Base-by-base conservation (phyloP, 1,140 invertebrate species). In the Zophobas atratus region DNA sequence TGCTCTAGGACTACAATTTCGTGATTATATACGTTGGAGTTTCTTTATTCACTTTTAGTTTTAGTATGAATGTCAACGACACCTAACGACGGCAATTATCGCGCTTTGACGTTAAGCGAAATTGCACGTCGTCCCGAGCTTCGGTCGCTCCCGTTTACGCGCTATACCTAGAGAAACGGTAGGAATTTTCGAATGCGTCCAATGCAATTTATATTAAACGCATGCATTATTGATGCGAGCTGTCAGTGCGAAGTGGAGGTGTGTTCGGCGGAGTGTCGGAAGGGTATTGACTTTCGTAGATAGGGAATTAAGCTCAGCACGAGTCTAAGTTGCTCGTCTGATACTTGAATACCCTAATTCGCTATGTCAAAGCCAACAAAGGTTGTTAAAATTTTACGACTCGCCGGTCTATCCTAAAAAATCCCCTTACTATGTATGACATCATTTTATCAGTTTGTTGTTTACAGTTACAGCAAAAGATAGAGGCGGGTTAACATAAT, bases 231-330 rank as follows among this genome's bases (percentile, higher is more conserved):
- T 67, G 41, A 67, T 67, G 32, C 6, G 43, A 67, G 60, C 60
- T 67, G 60, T 67, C 60, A 6, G 60, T 43, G 60, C 60, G 60
- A 39, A 67, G 41, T 67, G 38, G 60, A 67, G 60, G 60, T 67
- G 60, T 67, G 43, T 67, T 67, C 43, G 43, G 60, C 43, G 60
- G 60, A 67, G 60, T 67, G 60, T 51, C 20, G 6, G 49, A 51
- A 51, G 49, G 49, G 49, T 67, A 67, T 67, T 67, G 60, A 67
- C 60, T 67, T 67, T 67, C 43, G 60, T 67, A 39, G 60, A 67
- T 67, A 39, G 60, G 60, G 60, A 67, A 67, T 67, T 67, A 39
- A 39, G 60, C 39, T 67, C 60, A 43, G 6, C 43, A 46, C 60
- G n/a, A 43, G 20, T 6, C 6, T 6, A 41, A 67, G 38, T 41